Evolutionary conservation across 2,797 vertebrate species (phyloP).

Genomic region (Bucorvus abyssinicus): DNA sequence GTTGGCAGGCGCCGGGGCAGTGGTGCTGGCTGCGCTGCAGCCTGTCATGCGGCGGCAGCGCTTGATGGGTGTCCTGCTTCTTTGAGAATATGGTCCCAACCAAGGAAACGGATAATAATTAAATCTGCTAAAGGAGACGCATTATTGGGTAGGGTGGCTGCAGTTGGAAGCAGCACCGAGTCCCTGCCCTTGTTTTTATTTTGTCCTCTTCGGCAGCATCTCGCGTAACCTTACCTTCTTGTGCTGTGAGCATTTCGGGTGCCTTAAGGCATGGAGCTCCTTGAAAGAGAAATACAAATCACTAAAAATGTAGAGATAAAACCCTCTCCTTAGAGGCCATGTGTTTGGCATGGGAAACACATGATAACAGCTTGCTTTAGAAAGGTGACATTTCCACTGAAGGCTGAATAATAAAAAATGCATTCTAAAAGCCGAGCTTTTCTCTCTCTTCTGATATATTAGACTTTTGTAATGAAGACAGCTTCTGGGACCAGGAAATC

Average conservation of each 20-base stretch:
- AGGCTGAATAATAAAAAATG: conserved; percentile 85
- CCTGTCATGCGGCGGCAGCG: conserved; percentile 63
- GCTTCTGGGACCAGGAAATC: conserved; percentile 60
- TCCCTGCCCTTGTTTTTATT: conserved; percentile 11
- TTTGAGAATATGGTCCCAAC: conserved; percentile 70
- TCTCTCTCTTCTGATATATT: conserved; percentile 59
- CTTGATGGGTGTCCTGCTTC: conserved; percentile 72
- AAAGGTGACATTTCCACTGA: conserved; percentile 97
- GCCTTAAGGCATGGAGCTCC: conserved; percentile 87
- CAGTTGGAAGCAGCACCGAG: background rate
- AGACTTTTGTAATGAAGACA: conserved; percentile 76
- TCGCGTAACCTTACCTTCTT: conserved; percentile 74
- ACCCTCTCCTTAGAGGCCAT: conserved; percentile 89
- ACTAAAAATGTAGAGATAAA: conserved; percentile 85
- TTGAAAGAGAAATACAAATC: conserved; percentile 90
- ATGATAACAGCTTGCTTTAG: conserved; percentile 95
- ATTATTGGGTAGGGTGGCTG: background rate
- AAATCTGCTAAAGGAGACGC: conserved; percentile 21
- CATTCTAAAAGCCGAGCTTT: conserved; percentile 70
- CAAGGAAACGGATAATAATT: conserved; percentile 50
- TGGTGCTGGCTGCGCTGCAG: conserved; percentile 73
- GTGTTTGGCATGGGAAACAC: conserved; percentile 89
- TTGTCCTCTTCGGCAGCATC: conserved; percentile 64
- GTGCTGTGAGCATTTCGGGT: conserved; percentile 75
- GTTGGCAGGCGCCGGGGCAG: conserved; percentile 76